Evolutionary conservation across 2,797 vertebrate species (phyloP).

Genomic region (Otus scops): DNA sequence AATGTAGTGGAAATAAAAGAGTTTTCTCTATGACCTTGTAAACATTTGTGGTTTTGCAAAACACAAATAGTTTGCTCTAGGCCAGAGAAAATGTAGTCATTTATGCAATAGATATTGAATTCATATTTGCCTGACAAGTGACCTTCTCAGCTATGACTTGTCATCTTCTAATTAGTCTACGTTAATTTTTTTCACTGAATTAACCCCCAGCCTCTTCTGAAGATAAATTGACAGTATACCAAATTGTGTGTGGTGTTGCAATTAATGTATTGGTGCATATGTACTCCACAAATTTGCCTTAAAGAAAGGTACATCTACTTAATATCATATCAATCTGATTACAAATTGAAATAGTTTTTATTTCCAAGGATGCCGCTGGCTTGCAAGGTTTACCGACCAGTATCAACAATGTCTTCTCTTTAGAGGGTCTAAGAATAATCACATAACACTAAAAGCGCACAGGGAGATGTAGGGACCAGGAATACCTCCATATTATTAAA

Average conservation of each 20-base stretch:
- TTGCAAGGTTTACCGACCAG: neutral
- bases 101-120: slow-evolving; percentile 1
- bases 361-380: neutral
- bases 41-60: neutral
- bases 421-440: neutral
- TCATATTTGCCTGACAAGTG: slow-evolving; percentile 43
- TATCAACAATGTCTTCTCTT: neutral
- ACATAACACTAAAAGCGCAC: neutral
- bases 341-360: neutral
- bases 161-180: slow-evolving; percentile 41
- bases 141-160: slow-evolving; percentile 40
- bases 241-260: neutral
- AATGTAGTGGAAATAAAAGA: neutral
- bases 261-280: neutral
- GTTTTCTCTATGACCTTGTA: neutral
- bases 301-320: neutral
- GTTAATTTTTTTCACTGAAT: neutral
- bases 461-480: neutral
- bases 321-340: neutral
- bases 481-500: neutral
- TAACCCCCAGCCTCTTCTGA: neutral
- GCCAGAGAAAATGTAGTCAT: slow-evolving; percentile 33
- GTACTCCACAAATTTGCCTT: neutral
- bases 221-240: neutral
- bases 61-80: neutral